Percentiles rank a stretch among this genome's conserved stretches.
phyloP scores from a whole-genome alignment of 1,140 invertebrate species.

The Calliopsis andreniformis region DNA sequence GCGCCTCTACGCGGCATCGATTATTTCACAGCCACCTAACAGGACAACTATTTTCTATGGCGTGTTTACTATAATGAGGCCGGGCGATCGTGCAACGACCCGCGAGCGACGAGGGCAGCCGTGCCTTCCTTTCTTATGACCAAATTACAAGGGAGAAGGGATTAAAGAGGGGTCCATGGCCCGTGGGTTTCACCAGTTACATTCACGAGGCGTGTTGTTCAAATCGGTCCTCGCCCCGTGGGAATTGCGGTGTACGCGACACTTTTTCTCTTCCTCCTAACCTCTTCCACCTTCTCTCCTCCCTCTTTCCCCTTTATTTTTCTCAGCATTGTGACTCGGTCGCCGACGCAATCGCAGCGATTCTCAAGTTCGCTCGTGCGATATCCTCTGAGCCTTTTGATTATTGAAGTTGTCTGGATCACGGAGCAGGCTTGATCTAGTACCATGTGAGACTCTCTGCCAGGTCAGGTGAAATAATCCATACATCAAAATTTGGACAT shows the following conservation, averaged over 20 bases:
- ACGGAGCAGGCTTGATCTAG: too few species aligned
- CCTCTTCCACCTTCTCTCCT: constrained; percentile 44
- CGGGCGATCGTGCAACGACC: constrained; percentile 39
- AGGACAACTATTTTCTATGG: constrained; percentile 41
- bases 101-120: constrained; percentile 26
- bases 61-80: constrained; percentile 43
- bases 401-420: too few species aligned
- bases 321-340: constrained; percentile 46
- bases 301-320: constrained; percentile 34
- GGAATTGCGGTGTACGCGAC: constrained; percentile 54
- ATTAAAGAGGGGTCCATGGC: constrained; percentile 41
- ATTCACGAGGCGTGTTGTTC: constrained; percentile 40
- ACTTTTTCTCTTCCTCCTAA: constrained; percentile 55
- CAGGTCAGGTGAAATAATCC: too few species aligned
- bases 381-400: background rate
- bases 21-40: constrained; percentile 32
- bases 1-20: constrained; percentile 22
- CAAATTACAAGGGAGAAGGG: constrained; percentile 41
- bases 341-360: constrained; percentile 49
- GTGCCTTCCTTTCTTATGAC: constrained; percentile 36
- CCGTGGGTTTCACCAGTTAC: constrained; percentile 38
- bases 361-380: constrained; percentile 39
- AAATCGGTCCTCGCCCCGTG: constrained; percentile 50
- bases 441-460: too few species aligned
- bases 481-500: too few species aligned